Evolutionary conservation across 1,140 invertebrate genomes (phyloP).

Genomic region (Dufourea novaeangliae): DNA sequence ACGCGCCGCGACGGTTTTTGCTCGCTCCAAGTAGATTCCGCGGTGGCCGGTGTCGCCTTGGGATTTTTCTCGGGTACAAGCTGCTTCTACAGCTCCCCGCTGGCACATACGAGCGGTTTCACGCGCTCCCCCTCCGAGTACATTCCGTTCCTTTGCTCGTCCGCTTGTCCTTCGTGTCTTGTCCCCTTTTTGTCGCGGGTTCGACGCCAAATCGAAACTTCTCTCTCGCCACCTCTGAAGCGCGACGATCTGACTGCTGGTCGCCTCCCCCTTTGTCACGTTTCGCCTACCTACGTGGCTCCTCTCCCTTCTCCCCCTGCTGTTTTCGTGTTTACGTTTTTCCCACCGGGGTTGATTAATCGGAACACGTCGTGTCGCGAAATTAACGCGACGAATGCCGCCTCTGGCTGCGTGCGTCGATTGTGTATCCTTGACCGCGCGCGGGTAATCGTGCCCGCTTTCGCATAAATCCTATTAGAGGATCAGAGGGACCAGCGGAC

Average conservation of each 20-base stretch:
- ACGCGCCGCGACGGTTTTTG: conserved; percentile 23
- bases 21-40: conserved; percentile 23
- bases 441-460: conserved; percentile 79
- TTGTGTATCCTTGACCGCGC: conserved; percentile 74
- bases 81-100: background rate
- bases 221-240: background rate
- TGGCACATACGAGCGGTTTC: conserved; percentile 23
- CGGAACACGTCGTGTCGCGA: conserved; percentile 55
- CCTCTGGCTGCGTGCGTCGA: background rate
- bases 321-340: background rate
- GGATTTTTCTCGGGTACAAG: conserved; percentile 36
- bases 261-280: conserved; percentile 32
- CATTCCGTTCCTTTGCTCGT: conserved; percentile 35
- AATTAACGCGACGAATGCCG: conserved; percentile 75
- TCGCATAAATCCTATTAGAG: conserved; percentile 81
- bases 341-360: conserved; percentile 40
- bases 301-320: background rate
- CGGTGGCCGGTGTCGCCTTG: conserved; percentile 1
- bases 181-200: background rate
- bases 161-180: conserved; percentile 17
- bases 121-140: conserved; percentile 12
- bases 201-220: conserved; percentile 22
- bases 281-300: background rate
- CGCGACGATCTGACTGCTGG: too few relatives aligned
- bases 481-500: conserved; percentile 75